These are phyloP conservation scores for Campoplex capitator DNA, from an alignment of 2,888 invertebrate genomes.

Conservation along the genomic window DNA sequence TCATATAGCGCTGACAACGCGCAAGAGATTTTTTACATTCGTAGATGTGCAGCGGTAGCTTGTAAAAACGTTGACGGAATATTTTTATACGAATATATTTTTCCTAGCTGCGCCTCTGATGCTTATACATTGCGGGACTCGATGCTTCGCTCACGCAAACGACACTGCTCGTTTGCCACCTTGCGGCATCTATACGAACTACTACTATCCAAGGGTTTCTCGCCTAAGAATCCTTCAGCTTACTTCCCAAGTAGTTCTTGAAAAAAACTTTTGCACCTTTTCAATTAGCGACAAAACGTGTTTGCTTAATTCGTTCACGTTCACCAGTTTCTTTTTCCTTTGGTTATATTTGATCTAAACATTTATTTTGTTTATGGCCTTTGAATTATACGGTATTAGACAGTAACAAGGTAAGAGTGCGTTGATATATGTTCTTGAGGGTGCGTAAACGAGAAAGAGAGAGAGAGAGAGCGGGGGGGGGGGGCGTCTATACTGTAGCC, in stretches of 20 bases:
- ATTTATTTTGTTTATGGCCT: not conserved
- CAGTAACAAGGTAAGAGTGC: slow-evolving; percentile 45
- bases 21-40: not conserved
- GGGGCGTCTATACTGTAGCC: slow-evolving; percentile 47
- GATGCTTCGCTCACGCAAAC: not conserved
- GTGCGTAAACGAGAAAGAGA: slow-evolving; percentile 13
- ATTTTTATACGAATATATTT: not conserved
- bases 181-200: not conserved
- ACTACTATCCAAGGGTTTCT: too few relatives aligned
- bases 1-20: not conserved
- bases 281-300: not conserved
- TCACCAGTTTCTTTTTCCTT: not conserved
- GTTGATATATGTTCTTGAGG: slow-evolving; percentile 48
- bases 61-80: not conserved
- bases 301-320: not conserved
- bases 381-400: not conserved
- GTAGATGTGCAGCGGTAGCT: not conserved
- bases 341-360: not conserved
- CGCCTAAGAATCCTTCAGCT: too few relatives aligned
- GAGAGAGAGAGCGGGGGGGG: slow-evolving; percentile 15
- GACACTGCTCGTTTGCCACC: not conserved
- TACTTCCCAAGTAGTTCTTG: not conserved
- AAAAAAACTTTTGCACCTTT: not conserved
- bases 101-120: not conserved
- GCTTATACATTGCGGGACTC: not conserved